These are phyloP conservation scores for Coremacera marginata DNA, from an alignment of 2,888 invertebrate genomes.

Conservation along the genomic window DNA sequence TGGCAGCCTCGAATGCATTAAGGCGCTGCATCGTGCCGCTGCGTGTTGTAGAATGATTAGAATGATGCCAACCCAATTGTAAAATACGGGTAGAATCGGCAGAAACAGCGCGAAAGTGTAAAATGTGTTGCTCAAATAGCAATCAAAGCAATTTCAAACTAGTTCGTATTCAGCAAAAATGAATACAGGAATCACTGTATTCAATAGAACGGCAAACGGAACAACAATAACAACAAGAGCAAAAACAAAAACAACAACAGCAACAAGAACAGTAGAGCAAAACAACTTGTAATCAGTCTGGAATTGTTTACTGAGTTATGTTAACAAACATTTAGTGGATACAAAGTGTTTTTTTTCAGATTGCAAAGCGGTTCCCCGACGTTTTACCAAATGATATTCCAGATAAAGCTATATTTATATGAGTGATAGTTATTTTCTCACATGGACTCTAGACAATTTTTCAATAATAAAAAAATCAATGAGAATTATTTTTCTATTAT, in stretches of 20 bases:
- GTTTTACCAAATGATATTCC: background rate
- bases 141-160: slow-evolving; percentile 15
- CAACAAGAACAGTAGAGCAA: too few species aligned
- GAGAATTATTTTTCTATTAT: too few species aligned
- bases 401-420: too few species aligned
- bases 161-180: background rate
- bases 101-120: background rate
- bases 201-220: background rate
- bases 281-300: slow-evolving; percentile 1
- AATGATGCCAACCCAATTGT: background rate
- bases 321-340: background rate
- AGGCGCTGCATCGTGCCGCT: background rate
- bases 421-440: too few species aligned
- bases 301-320: background rate
- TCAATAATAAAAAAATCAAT: too few species aligned
- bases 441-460: too few species aligned
- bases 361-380: background rate
- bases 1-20: background rate
- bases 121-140: slow-evolving; percentile 24
- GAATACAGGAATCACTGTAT: background rate
- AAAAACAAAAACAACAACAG: background rate
- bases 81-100: background rate
- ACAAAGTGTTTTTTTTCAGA: background rate
- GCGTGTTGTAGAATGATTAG: background rate
- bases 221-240: slow-evolving; percentile 6